Base-by-base conservation (phyloP, 2,888 invertebrate species). In the Mimas tiliae region DNA sequence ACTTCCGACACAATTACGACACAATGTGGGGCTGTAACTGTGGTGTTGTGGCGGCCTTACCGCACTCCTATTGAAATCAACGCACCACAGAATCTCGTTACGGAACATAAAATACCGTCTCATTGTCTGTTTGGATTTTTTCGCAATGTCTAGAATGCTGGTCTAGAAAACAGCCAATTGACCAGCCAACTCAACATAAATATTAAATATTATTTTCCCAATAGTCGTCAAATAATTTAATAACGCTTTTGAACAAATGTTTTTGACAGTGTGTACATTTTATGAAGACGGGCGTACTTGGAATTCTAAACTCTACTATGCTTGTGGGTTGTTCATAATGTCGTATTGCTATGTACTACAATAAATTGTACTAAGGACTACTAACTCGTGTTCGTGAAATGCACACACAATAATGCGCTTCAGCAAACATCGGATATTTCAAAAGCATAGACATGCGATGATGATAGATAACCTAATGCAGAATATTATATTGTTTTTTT, bases 1-100 rank as follows among this genome's bases (percentile, higher is more conserved):
- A 90, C 87, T 89, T 91, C 89, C 89, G 89, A 90, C 81, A 89
- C 86, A 89, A 91, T 91, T 89, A 91, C 89, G 84, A 85, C 86
- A 88, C 83, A 86, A 82, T 83, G 85, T 82, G 83, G 85, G 83
- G 84, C 80, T 85, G 85, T 74, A 87, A 84, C 77, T 73, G 77
- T 79, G 73, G 72, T 78, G 84, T 77, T 73, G 77, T 79, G 73
- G 72, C 79, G 80, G 82, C 71, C 82, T 83, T 88, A 89, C 91
- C 91, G 84, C 90, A 89, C 84, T 76, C 75, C 72, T 79, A 68
- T 85, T 86, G 82, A 85, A 85, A 88, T 87, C 91, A 87, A 87
- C 85, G 81, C 83, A 82, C 83, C 81, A 81, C 83, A 79, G 82
- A 85, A 89, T 89, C 90, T 89, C 87, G 90, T 90, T 88, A 89